Base-by-base conservation (phyloP, 2,113 vertebrate species). In the Xyrauchen texanus region DNA sequence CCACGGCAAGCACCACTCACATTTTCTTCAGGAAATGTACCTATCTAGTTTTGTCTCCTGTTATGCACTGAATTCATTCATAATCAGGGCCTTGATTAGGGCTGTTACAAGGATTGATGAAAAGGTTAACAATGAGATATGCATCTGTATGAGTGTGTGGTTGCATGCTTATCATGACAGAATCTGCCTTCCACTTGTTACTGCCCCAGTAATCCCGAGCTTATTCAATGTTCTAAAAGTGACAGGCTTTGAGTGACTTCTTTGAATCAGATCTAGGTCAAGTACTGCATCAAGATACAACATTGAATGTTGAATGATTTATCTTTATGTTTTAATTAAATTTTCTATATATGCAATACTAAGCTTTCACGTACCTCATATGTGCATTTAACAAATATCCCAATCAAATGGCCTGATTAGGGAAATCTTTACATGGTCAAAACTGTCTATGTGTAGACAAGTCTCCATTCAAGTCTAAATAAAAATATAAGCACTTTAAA, bases 401-500 rank as follows among this genome's bases (percentile, higher is more conserved):
- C 67, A 76, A 76, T 82, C 66, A 82, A 66, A 74, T 70, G 69
- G 57, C 71, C 55, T 51, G 53, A 71, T 8, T 49, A n/a, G 51
- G 65, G 61, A 73, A 77, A 64, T 68, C 57, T 53, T 65, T 83
- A 75, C 78, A 58, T 61, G 2, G 81, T 82, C 57, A 84, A 71
- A 63, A 12, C 13, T 45, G 69, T 53, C 77, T 49, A 58, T 76
- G 76, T 53, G 76, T 74, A 63, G 65, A 77, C 82, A 58, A 57
- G 67, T 76, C 13, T 68, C 68, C 47, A 44, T 44, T 63, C 77
- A 78, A 69, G 75, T 74, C 63, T 72, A 77, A 83, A 72, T 73
- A 78, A 76, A 77, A 83, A 72, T 73, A 78, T 81, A 79, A 82
- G 85, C 87, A 88, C 84, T 88, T 82, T 85, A 84, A 69, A 58